These are phyloP conservation scores for Burhinus oedicnemus DNA, from an alignment of 2,113 vertebrate species.

Conservation along the genomic window DNA sequence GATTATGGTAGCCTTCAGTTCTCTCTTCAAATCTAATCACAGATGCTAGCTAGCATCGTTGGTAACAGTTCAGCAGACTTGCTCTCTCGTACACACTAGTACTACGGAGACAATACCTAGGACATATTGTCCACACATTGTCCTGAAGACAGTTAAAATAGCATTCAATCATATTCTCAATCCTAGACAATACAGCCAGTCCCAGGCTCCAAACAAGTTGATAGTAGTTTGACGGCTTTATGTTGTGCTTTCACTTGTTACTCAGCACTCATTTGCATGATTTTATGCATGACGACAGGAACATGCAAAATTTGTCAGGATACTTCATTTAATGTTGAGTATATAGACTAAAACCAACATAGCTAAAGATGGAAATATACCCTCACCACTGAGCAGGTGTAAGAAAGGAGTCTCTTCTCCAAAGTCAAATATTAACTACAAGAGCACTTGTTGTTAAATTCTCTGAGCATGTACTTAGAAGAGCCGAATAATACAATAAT, in stretches of 20 bases:
- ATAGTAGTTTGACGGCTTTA: not conserved
- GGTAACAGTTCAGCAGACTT: not conserved
- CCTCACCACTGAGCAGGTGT: not conserved
- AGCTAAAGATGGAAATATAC: not conserved
- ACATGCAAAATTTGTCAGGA: not conserved
- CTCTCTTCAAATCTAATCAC: not conserved
- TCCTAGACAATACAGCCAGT: not conserved
- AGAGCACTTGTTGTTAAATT: constrained; percentile 23
- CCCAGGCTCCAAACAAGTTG: not conserved
- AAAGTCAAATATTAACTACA: constrained; percentile 2
- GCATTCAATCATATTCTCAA: not conserved
- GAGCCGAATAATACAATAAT: not conserved
- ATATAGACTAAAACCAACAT: not conserved
- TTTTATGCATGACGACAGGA: constrained; percentile 40
- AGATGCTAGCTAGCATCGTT: not conserved
- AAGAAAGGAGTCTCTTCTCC: not conserved
- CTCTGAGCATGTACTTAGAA: not conserved
- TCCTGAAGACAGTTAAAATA: not conserved
- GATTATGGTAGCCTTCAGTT: not conserved
- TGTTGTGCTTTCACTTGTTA: not conserved
- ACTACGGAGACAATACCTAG: not conserved
- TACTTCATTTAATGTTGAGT: not conserved
- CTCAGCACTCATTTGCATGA: not conserved
- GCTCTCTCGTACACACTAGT: not conserved
- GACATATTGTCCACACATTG: not conserved